Base-by-base conservation (phyloP, 2,797 vertebrate genomes). In the Delichon dasypus region DNA sequence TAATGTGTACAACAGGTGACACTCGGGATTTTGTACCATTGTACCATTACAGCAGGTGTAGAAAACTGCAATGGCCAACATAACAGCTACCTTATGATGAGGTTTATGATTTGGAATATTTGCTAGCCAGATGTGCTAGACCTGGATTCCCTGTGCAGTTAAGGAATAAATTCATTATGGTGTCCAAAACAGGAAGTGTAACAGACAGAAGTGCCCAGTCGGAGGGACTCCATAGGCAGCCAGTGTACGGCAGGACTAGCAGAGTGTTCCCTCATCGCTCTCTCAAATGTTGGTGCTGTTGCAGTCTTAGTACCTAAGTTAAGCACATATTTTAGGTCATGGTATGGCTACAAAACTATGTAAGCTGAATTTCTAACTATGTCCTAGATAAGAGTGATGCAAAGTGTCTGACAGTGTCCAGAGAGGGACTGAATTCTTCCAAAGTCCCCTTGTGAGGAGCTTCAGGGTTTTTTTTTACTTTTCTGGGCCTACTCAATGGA, bases 241-340 rank as follows among this genome's bases (percentile, higher is more conserved):
- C 18, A 48, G 45, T 0, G 0, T 23, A 23, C 0, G 2, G n/a
- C 27, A 36, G 32, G 10, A 11, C 34, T 44, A 34, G 13, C 1
- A 6, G 20, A 12, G 32, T 21, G 27, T 14, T 32, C 64, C 19
- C 25, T 70, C 3, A 0, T 9, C 38, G 19, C 17, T 66, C 3
- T 61, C 48, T 57, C 54, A 11, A 60, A 22, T 23, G 26, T 27
- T 11, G 4, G 10, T 47, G 23, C 32, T 68, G 23, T 26, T 38
- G 5, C n/a, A 17, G 6, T 32, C 68, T 76, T 34, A 34, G 17
- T 11, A 66, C n/a, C 8, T 53, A 23, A 26, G 10, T 42, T 51
- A 48, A 54, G 42, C 26, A 38, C 27, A 4, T 67, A 1, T 25
- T 44, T 76, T 66, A 51, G 12, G n/a, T 42, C 20, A 60, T 16